Evolutionary conservation across 2,797 vertebrate genomes (phyloP).

Genomic region (Remorina albescens): DNA sequence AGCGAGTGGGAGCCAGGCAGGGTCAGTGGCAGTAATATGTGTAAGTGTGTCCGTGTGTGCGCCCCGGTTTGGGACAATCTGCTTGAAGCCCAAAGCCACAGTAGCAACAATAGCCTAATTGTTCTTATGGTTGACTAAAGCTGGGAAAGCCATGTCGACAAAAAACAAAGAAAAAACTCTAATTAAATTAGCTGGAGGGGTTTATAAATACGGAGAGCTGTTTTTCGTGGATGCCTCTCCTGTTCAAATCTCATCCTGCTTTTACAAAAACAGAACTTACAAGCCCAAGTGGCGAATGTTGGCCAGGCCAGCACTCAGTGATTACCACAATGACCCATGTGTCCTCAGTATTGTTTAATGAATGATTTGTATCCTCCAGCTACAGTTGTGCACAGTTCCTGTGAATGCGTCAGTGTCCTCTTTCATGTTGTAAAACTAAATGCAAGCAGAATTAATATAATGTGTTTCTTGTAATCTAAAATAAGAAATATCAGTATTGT

Average conservation of each 20-base stretch:
- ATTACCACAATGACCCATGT: conserved; percentile 28
- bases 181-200: conserved; percentile 71
- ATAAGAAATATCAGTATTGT: background rate
- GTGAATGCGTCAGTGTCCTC: background rate
- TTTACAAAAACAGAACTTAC: conserved; percentile 41
- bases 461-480: background rate
- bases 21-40: conserved; percentile 1
- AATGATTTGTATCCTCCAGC: conserved; percentile 17
- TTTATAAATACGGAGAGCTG: conserved; percentile 58
- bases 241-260: conserved; percentile 31
- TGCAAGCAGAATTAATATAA: background rate
- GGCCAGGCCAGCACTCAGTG: conserved; percentile 20
- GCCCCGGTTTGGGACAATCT: background rate
- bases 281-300: conserved; percentile 13
- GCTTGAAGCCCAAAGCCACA: conserved; percentile 20
- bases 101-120: conserved; percentile 43
- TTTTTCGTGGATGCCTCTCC: conserved; percentile 27
- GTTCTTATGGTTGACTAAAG: conserved; percentile 53
- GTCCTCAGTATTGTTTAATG: conserved; percentile 18
- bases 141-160: conserved; percentile 47
- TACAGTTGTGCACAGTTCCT: background rate
- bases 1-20: background rate
- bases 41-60: background rate
- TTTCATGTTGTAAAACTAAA: conserved; percentile 9
- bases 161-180: conserved; percentile 51